A percentile compares a stretch with the other conserved stretches of the same genome.
Conservation (phyloP, 2,113 vertebrate genomes). For the Gymnorhina tibicen region DNA sequence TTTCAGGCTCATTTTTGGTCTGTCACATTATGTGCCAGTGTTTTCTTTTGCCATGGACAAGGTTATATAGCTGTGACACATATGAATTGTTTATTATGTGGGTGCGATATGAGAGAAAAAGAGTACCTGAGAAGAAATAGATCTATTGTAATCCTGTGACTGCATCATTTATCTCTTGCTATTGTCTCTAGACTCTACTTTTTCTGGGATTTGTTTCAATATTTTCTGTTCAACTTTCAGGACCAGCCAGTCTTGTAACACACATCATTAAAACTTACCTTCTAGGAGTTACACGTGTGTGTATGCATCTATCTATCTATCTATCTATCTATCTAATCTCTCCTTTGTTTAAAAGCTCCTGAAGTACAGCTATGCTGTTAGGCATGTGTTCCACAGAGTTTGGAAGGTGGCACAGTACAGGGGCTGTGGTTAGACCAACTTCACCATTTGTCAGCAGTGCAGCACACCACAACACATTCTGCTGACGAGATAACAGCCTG, state of each 20-base stretch:
- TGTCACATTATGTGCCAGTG: neutral
- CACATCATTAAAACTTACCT: neutral
- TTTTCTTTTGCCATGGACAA: neutral
- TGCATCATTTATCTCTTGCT: neutral
- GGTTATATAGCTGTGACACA: neutral
- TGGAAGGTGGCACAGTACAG: neutral
- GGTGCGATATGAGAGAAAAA: neutral
- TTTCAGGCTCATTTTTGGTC: neutral
- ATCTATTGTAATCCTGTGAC: neutral
- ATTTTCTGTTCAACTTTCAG: neutral
- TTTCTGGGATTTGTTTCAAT: neutral
- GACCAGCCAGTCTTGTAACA: neutral
- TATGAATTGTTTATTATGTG: neutral
- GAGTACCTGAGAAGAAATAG: neutral
- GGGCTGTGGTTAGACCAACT: neutral
- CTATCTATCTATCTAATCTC: neutral
- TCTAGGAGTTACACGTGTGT: accelerated
- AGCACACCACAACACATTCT: neutral
- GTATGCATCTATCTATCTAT: neutral
- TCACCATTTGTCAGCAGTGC: neutral
- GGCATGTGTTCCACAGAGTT: neutral
- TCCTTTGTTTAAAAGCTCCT: neutral
- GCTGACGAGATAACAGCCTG: neutral
- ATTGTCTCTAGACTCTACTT: neutral
- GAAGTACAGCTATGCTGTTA: neutral